Conservation (phyloP, 2,888 invertebrate genomes). For the Chrysolina haemoptera region DNA sequence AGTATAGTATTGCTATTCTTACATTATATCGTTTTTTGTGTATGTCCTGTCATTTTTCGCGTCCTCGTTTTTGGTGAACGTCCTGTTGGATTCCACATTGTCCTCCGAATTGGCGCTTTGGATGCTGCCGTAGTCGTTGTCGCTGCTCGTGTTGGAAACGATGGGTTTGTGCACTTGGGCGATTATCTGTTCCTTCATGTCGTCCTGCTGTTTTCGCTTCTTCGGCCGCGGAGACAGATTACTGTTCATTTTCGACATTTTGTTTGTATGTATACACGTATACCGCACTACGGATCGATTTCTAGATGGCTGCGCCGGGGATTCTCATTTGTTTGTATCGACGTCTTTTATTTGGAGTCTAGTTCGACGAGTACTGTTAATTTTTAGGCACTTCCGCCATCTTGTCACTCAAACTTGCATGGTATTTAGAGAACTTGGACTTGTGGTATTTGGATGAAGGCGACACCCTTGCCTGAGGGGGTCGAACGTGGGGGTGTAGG, state of each 20-base stretch:
- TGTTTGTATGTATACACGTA: background rate
- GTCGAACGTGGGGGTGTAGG: slow-evolving; percentile 21
- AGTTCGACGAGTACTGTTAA: background rate
- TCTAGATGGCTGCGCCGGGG: slow-evolving; percentile 13
- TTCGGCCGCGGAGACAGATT: slow-evolving; percentile 58
- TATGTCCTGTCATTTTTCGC: slow-evolving; percentile 43
- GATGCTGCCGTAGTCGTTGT: slow-evolving; percentile 51
- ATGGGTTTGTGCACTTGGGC: slow-evolving; percentile 67
- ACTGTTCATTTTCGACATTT: slow-evolving; percentile 34
- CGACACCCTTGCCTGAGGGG: background rate
- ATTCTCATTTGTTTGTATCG: slow-evolving; percentile 39
- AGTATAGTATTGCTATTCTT: background rate
- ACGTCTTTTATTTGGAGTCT: too few species aligned
- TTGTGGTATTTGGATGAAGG: background rate
- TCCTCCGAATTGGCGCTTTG: slow-evolving; percentile 44
- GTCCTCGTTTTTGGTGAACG: slow-evolving; percentile 13
- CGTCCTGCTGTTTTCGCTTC: slow-evolving; percentile 65
- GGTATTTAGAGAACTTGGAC: background rate
- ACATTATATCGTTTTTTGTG: slow-evolving; percentile 1
- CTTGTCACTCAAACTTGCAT: background rate
- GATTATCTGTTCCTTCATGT: slow-evolving; percentile 67
- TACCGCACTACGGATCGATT: slow-evolving; percentile 31
- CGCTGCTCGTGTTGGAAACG: slow-evolving; percentile 63
- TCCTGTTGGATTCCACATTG: slow-evolving; percentile 46
- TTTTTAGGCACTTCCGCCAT: background rate